Base-by-base conservation (phyloP, 2,113 vertebrate genomes). In the Capra hircus region DNA sequence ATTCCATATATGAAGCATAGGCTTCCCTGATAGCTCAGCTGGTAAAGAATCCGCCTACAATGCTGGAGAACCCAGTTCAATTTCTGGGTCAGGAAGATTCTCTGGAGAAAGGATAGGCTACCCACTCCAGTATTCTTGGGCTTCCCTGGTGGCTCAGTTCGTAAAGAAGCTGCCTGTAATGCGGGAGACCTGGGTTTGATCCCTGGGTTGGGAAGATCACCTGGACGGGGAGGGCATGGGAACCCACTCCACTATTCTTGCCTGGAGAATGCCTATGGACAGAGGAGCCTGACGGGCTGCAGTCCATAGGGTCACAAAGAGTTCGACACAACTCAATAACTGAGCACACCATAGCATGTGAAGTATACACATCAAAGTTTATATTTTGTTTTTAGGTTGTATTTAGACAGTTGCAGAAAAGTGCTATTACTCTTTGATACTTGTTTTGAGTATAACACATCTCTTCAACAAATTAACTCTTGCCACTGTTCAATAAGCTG, bases 321-420 rank as follows among this genome's bases (percentile, higher is more conserved):
- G 21, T 74, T 74, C 2, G 0, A 74, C 36, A 74, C 36, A 74
- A 74, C 36, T 74, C 10, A 74, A 40, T 74, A 36, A n/a, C 8
- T 19, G 36, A 74, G 67, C 11, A 74, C 36, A 40, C 19, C 67
- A 74, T 74, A 74, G 67, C 67, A 36, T 36, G 67, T 74, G 59
- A 57, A 81, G 6, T 85, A 71, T 62, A 81, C 12, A 88, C 53
- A 67, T 91, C 60, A 25, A 83, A 91, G 40, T 96, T 93, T 71
- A 13, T 96, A 50, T 86, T 95, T 96, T 97, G 21, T 21, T 80
- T 89, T 96, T 81, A 88, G 27, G 52, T 80, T 45, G 55, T 81
- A 7, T 95, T 92, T 87, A 57, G 53, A 95, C 71, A 83, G 28
- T 60, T 40, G 4, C 52, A 92, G 86, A 62, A 96, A 94, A 80